Conservation (phyloP, 2,888 invertebrate species). For the Steinernema carpocapsae region DNA sequence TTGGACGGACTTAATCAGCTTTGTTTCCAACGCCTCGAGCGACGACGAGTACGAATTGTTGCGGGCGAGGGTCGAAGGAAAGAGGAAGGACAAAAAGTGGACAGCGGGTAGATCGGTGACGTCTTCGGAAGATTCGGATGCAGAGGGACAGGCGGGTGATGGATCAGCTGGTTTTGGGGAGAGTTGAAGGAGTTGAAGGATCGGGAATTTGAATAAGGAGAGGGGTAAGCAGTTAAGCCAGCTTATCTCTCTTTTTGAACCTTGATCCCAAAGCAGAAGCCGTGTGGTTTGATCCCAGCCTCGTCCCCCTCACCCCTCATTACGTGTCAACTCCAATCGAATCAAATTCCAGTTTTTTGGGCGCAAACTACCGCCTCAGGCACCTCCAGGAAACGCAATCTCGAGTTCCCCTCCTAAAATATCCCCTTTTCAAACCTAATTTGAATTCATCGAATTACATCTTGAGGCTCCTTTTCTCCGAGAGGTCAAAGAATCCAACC, state of each 20-base stretch:
- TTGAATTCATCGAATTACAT: neutral
- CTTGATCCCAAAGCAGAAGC: no score
- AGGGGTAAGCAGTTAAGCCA: neutral
- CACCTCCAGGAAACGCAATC: neutral
- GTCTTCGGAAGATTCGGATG: neutral
- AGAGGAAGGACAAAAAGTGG: slow-evolving; percentile 11
- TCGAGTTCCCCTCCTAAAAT: neutral
- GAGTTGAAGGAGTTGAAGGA: neutral
- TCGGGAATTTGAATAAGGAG: neutral
- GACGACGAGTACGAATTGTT: slow-evolving; percentile 22
- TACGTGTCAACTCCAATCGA: neutral
- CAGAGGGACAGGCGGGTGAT: neutral
- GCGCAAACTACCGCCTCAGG: neutral
- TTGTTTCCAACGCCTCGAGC: slow-evolving; percentile 24
- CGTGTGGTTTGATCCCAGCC: no score
- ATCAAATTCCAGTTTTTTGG: neutral
- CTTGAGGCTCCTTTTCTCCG: neutral
- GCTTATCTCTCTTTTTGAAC: neutral
- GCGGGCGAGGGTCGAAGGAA: neutral
- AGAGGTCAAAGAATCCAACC: neutral
- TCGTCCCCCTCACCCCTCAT: neutral
- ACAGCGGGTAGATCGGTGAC: slow-evolving; percentile 3
- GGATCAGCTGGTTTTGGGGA: neutral
- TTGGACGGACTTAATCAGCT: slow-evolving; percentile 24
- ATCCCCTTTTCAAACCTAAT: neutral